Base-by-base conservation (phyloP, 2,113 vertebrate genomes). In the Pelodiscus sinensis region DNA sequence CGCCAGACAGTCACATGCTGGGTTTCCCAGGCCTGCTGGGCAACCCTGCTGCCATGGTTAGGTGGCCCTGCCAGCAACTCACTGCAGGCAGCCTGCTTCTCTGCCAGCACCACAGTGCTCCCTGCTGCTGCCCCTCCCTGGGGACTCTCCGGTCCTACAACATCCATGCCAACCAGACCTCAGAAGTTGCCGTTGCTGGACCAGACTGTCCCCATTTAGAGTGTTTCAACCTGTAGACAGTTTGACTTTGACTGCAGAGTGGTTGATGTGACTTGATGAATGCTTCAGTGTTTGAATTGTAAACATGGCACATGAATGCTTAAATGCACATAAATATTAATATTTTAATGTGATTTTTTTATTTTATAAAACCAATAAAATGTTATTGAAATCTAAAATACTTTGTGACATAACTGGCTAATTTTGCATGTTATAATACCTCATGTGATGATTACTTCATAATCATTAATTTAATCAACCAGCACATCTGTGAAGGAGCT, bases 331-430 rank as follows among this genome's bases (percentile, higher is more conserved):
- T n/a, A 60, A 90, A 85, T 92, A 65, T 31, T 4, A 52, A 78
- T 2, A 56, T 7, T 85, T 14, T 24, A 60, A 92, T 60, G 12
- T 60, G 25, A 60, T 60, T 27, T 58, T 60, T 60, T 8, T 58
- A 78, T 2, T 58, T 6, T 82, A 44, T 9, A 27, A 57, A 93
- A 73, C 54, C 81, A 75, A n/a, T 51, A 79, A 65, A 78, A 44
- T 73, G 44, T n/a, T 50, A 88, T 95, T 89, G 91, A 60, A 90
- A 92, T 73, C 82, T 82, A 29, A n/a, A 54, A 84, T 58, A 52
- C 54, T 8, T 60, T 81, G 51, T 71, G 75, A 73, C 88, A 88
- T 60, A 16, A 44, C 22, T 38, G 85, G 79, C n/a, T 60, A 3
- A 56, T 62, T 90, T 90, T 86, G 52, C 54, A 81, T 75, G 82